Base-by-base conservation (phyloP, 2,888 invertebrate genomes). In the Hofmannophila pseudospretella region DNA sequence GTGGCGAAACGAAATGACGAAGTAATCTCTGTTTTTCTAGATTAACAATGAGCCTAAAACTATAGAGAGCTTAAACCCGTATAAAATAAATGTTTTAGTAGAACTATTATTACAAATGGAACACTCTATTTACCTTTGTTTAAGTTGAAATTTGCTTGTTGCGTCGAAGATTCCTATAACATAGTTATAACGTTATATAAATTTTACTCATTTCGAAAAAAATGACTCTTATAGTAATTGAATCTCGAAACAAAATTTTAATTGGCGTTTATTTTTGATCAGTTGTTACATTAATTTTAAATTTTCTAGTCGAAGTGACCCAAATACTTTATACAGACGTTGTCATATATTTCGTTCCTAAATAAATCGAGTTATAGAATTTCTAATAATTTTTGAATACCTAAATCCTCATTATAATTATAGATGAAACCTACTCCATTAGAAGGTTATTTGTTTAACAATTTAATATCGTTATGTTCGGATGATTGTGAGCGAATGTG, bases 121-220 rank as follows among this genome's bases (percentile, higher is more conserved):
- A 69, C 66, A 64, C 67, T 74, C 69, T 84, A 84, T 84, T 84
- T 84, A 84, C 82, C 77, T 71, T 69, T 75, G 82, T 85, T 85
- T 81, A 55, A 78, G 77, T 81, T 82, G 58, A 70, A 55, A 67
- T 68, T 74, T 73, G 84, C 85, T 84, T 85, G 80, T 82, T 85
- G 74, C 72, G 64, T 74, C 70, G 52, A 71, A 68, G 63, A 62
- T 65, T 67, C 53, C 59, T 73, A 71, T 71, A 65, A 68, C 67
- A 76, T 79, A 79, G 71, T 73, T 75, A 68, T 73, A 71, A 60
- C 44, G 56, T 39, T 48, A 61, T 59, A 64, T 49, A 54, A 52
- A 63, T 45, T 54, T 60, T 53, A 61, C 53, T 67, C 49, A 60
- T 64, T 67, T 63, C 48, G 52, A 42, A 35, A 34, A n/a, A 30